Conservation (phyloP, 2,797 vertebrate genomes). For the Cuculus canorus region DNA sequence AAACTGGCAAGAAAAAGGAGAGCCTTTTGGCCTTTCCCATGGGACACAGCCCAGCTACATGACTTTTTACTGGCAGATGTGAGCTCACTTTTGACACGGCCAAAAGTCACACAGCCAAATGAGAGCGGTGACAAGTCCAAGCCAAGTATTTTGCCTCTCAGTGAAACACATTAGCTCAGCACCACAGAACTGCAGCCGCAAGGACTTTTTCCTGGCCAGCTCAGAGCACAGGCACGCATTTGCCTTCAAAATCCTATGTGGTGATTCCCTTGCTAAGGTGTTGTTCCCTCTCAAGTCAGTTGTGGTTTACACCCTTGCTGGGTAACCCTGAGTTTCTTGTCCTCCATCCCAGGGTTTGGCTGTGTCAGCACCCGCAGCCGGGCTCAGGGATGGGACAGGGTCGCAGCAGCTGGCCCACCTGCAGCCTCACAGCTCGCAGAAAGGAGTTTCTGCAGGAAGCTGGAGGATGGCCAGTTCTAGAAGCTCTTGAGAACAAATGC, state of each 20-base stretch:
- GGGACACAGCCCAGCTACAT: not conserved
- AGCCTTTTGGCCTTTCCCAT: not conserved
- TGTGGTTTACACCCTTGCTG: not conserved
- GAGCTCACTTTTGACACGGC: not conserved
- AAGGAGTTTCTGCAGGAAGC: conserved; percentile 31
- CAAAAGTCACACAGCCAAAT: not conserved
- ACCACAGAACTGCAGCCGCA: not conserved
- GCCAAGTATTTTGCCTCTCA: not conserved
- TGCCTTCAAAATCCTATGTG: not conserved
- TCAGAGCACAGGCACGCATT: not conserved
- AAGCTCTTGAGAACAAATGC: not conserved
- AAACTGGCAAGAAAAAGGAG: not conserved
- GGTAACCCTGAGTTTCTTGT: not conserved
- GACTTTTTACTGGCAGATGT: not conserved
- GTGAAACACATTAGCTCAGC: not conserved
- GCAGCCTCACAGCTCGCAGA: not conserved
- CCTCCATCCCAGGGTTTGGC: not conserved
- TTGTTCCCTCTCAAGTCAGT: not conserved
- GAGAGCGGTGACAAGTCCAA: not conserved
- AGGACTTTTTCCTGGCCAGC: not conserved
- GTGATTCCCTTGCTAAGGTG: not conserved
- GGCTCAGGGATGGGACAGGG: not conserved
- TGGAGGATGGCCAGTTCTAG: conserved; percentile 33
- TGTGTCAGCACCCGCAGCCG: rapidly evolving
- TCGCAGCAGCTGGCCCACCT: not conserved